Conservation (phyloP, 2,797 vertebrate genomes). For the Melanotaenia nigrans region DNA sequence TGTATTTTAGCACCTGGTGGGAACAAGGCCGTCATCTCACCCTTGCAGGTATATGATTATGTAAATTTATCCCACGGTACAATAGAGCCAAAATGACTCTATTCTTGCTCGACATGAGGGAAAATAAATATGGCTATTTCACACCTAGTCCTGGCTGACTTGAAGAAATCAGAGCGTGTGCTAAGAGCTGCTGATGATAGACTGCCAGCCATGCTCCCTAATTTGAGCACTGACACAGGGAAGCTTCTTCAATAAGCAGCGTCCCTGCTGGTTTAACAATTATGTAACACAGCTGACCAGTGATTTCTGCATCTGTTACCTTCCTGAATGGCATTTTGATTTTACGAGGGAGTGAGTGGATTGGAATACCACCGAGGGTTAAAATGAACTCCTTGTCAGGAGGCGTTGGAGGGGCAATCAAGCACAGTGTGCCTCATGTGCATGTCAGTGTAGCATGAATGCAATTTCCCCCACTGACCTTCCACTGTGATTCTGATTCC, state of each 20-base stretch:
- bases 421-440: slow-evolving; percentile 55
- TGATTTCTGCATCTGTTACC: slow-evolving; percentile 69
- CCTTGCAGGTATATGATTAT: slow-evolving; percentile 45
- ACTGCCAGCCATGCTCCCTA: slow-evolving; percentile 65
- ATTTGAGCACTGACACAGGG: slow-evolving; percentile 72
- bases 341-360: slow-evolving; percentile 27
- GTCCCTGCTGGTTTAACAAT: slow-evolving; percentile 71
- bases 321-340: slow-evolving; percentile 59
- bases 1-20: slow-evolving; percentile 2
- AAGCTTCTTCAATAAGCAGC: slow-evolving; percentile 58
- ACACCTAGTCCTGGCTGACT: slow-evolving; percentile 45
- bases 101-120: slow-evolving; percentile 45
- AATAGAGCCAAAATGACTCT: slow-evolving; percentile 23
- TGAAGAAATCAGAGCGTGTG: slow-evolving; percentile 53
- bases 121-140: slow-evolving; percentile 51
- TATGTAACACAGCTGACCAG: slow-evolving; percentile 74
- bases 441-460: slow-evolving; percentile 67
- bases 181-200: slow-evolving; percentile 70
- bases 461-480: slow-evolving; percentile 67
- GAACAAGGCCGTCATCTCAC: slow-evolving; percentile 34
- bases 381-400: slow-evolving; percentile 65
- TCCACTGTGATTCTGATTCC: slow-evolving; percentile 50
- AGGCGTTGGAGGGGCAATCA: slow-evolving; percentile 58
- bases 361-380: slow-evolving; percentile 47
- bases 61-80: slow-evolving; percentile 41